Percentiles rank a stretch among this genome's conserved stretches.
These are phyloP conservation scores for Drosophila atripex DNA, from an alignment of 2,888 invertebrate genomes.

Conservation along the genomic window DNA sequence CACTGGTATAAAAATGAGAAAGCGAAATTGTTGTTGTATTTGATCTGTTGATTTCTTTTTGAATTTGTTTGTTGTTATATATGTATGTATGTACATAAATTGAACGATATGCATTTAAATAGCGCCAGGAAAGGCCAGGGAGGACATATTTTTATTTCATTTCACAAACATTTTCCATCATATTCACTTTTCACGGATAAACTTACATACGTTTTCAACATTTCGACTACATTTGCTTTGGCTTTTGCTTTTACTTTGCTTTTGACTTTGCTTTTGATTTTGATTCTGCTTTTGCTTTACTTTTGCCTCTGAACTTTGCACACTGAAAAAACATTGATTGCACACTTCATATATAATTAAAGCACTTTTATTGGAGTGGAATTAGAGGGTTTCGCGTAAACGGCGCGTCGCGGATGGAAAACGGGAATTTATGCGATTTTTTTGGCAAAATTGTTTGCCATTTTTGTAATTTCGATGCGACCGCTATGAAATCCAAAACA, in stretches of 20 bases:
- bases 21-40: constrained; percentile 65
- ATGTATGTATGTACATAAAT: neutral
- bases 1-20: constrained; percentile 45
- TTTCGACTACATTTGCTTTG: constrained; percentile 28
- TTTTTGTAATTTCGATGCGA: constrained; percentile 42
- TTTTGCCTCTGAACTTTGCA: constrained; percentile 53
- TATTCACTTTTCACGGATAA: constrained; percentile 31
- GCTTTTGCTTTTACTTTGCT: constrained; percentile 28
- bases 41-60: constrained; percentile 59
- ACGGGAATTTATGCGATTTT: constrained; percentile 6
- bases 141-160: neutral
- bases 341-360: constrained; percentile 51
- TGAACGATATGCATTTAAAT: constrained; percentile 68
- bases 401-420: constrained; percentile 2
- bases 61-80: constrained; percentile 7
- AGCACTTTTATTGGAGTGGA: constrained; percentile 37
- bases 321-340: constrained; percentile 49
- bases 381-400: constrained; percentile 18
- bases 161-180: constrained; percentile 18
- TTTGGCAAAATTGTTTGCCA: constrained; percentile 9
- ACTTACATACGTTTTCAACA: constrained; percentile 38
- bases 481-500: constrained; percentile 39
- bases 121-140: constrained; percentile 35
- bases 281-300: constrained; percentile 39
- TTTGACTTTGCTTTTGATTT: constrained; percentile 34